Evolutionary conservation across 2,888 invertebrate species (phyloP), one percentile per base, ranked within the genome.

Genomic region (Drosophila nr. medialis): DNA sequence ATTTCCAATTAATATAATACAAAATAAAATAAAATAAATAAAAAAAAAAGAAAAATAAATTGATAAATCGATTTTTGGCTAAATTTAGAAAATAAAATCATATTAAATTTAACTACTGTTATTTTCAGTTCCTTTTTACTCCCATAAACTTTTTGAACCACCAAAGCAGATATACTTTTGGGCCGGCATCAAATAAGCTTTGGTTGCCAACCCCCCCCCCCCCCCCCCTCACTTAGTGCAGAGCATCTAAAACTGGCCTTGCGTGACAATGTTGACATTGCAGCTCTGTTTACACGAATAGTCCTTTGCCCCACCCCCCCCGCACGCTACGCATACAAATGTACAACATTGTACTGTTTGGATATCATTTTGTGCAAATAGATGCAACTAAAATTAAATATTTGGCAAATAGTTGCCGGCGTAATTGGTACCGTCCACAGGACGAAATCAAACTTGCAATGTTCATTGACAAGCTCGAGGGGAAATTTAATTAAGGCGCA

Each of bases 401-500:
- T 54, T 74, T 59, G 58, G 62, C 70, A 86, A 86, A 86, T 86
- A 86, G 78, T 81, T 83, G 79, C 56, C 72, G 58, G 61, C 69
- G 71, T 74, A 83, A 85, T 85, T 88, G 86, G 73, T n/a, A 62
- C 80, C 81, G 72, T 56, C 21, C 49, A 64, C 51, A 55, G 15
- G 24, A 54, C 4, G 49, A 71, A 75, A 69, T 75, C 64, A 79
- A 72, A 61, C 68, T 59, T 73, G 76, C 80, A 83, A 11, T 27
- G 72, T 81, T 86, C 83, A 85, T 83, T 64, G 73, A 66, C 68
- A 54, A 1, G 48, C 61, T 70, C 56, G 32, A 64, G 64, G 6
- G 38, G 53, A 73, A 80, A 82, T 86, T 86, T 88, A 88, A 88
- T 86, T 88, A 86, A 88, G 74, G 76, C 63, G 64, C 64, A 66